Evolutionary conservation across 2,888 invertebrate genomes (phyloP).

Genomic region (Drosophila vallismaia): DNA sequence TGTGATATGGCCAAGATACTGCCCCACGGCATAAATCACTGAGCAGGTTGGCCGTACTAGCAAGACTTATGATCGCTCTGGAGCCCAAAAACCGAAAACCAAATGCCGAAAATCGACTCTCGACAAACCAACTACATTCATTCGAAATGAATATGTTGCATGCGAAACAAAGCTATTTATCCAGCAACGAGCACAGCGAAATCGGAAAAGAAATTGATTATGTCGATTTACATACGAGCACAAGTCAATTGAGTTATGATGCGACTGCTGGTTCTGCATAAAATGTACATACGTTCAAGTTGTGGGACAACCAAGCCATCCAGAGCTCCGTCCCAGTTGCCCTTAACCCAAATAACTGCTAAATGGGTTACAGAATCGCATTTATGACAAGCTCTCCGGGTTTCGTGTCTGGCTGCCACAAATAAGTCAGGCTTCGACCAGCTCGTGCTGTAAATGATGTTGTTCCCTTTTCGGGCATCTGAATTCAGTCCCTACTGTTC

Average conservation of each 20-base stretch:
- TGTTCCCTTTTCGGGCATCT: conserved; percentile 49
- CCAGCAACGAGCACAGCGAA: conserved; percentile 47
- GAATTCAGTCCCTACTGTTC: conserved; percentile 18
- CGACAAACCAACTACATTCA: conserved; percentile 41
- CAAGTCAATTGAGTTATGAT: conserved; percentile 66
- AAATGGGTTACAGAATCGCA: conserved; percentile 52
- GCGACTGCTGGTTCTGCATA: background rate
- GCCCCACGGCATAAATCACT: conserved; percentile 67
- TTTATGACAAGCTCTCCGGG: conserved; percentile 61
- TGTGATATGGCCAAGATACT: conserved; percentile 75
- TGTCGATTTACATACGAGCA: conserved; percentile 68
- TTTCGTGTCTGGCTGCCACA: conserved; percentile 65
- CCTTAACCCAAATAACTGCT: conserved; percentile 62
- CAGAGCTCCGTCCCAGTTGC: conserved; percentile 44
- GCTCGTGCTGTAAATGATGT: conserved; percentile 77
- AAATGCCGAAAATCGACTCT: background rate
- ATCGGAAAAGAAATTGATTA: conserved; percentile 68
- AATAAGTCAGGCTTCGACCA: conserved; percentile 62
- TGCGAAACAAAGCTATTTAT: conserved; percentile 59
- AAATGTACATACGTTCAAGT: background rate
- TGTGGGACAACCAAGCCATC: conserved; percentile 13
- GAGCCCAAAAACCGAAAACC: background rate
- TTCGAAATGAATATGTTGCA: conserved; percentile 60
- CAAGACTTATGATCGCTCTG: conserved; percentile 52
- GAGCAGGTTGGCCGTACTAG: conserved; percentile 44